A percentile compares a stretch with the other conserved stretches of the same genome.
Conservation (phyloP, 2,888 invertebrate genomes). For the Bellardia bayeri region DNA sequence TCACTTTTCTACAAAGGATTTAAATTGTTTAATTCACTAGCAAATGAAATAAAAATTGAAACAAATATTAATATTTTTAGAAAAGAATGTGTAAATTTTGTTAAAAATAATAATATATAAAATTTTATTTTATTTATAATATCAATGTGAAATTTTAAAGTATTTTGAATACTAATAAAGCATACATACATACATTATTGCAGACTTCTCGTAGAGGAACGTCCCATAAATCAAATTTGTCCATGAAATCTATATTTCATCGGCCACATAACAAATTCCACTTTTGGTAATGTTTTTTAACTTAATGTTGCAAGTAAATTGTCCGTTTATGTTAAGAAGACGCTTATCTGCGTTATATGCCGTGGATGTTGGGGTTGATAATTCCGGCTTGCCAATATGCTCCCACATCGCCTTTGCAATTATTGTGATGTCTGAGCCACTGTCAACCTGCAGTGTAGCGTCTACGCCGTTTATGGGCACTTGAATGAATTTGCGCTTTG, state of each 20-base stretch:
- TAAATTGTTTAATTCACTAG: no score
- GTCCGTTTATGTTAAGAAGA: slow-evolving; percentile 8
- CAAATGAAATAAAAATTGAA: no score
- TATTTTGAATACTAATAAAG: no score
- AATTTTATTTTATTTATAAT: no score
- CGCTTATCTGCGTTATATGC: slow-evolving; percentile 25
- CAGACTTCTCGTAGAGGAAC: slow-evolving; percentile 12
- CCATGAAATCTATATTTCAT: slow-evolving; percentile 26
- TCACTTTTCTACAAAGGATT: no score
- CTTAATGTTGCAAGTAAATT: not conserved
- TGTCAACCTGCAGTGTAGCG: slow-evolving; percentile 50
- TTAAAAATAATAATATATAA: no score
- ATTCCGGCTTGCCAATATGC: slow-evolving; percentile 46
- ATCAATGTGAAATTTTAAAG: no score
- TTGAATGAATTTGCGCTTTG: slow-evolving; percentile 13
- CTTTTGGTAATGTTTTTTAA: not conserved
- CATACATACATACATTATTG: no score
- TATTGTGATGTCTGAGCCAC: slow-evolving; percentile 57
- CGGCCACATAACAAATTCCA: slow-evolving; percentile 11
- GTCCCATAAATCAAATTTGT: slow-evolving; percentile 36
- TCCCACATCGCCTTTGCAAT: slow-evolving; percentile 56
- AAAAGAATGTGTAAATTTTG: no score
- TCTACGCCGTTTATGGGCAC: slow-evolving; percentile 9
- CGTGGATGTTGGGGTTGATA: slow-evolving; percentile 30
- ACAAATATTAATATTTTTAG: no score